A percentile compares a stretch with the other conserved stretches of the same genome.
These are phyloP conservation scores for Petrocephalus schoutedeni DNA, from an alignment of 2,797 vertebrate genomes.

Conservation along the genomic window DNA sequence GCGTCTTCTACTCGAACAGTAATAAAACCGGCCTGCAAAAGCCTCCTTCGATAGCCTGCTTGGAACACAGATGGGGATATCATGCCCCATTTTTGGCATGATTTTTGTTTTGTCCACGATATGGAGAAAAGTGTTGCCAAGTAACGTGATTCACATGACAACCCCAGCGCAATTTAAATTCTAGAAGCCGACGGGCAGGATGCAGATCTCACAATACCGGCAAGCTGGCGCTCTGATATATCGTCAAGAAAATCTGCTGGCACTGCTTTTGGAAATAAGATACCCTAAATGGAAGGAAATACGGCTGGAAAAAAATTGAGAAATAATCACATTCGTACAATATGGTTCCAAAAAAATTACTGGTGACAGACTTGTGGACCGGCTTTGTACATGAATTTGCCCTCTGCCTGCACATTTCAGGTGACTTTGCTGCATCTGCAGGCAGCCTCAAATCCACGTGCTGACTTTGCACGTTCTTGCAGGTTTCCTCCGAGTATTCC, in stretches of 20 bases:
- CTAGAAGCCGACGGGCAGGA: not conserved
- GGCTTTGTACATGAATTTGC: not conserved
- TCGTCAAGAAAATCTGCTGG: not conserved
- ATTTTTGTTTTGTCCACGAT: not conserved
- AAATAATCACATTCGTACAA: not conserved
- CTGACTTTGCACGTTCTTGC: constrained; percentile 1
- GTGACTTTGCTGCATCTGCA: not conserved
- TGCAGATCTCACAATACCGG: not conserved
- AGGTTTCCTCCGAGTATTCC: not conserved
- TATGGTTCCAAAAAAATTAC: not conserved
- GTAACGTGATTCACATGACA: not conserved
- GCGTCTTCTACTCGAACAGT: not conserved
- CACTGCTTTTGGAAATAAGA: not conserved
- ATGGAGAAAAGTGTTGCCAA: not conserved
- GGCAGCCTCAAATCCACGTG: not conserved
- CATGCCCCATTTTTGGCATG: not conserved
- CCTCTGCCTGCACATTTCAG: not conserved
- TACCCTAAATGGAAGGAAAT: not conserved
- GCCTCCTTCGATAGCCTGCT: not conserved
- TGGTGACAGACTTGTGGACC: not conserved
- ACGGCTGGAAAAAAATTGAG: not conserved
- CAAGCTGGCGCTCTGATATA: not conserved
- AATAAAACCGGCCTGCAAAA: not conserved
- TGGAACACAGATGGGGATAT: not conserved
- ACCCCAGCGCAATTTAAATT: not conserved